Percentiles rank a stretch among this genome's conserved stretches.
These are phyloP conservation scores for Orchestes rusci DNA, from an alignment of 2,888 invertebrate genomes.

Conservation along the genomic window DNA sequence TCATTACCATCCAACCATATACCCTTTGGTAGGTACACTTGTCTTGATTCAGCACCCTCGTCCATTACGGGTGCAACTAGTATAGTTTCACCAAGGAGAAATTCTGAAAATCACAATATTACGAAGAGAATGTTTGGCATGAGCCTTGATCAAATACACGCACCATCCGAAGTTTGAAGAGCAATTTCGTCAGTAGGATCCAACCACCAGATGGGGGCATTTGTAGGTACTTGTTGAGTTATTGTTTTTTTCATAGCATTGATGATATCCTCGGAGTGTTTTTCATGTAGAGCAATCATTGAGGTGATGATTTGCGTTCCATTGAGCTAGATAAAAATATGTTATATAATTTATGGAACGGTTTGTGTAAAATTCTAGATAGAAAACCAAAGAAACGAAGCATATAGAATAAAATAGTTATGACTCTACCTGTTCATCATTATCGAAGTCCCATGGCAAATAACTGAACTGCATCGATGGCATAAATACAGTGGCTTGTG, in stretches of 20 bases:
- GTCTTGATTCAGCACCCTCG: conserved; percentile 53
- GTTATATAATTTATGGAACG: not conserved
- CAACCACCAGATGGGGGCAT: conserved; percentile 81
- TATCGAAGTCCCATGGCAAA: conserved; percentile 64
- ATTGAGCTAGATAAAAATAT: conserved; percentile 35
- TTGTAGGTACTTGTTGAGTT: conserved; percentile 60
- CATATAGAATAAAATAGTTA: not conserved
- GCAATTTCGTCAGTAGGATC: conserved; percentile 61
- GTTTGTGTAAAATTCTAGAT: not conserved
- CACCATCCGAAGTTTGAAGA: conserved; percentile 53
- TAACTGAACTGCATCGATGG: conserved; percentile 74
- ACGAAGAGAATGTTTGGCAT: not conserved
- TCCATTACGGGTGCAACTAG: conserved; percentile 71
- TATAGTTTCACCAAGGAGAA: conserved; percentile 67
- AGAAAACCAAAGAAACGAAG: not conserved
- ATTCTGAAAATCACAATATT: conserved; percentile 51
- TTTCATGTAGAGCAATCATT: conserved; percentile 59
- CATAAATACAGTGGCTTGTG: conserved; percentile 69
- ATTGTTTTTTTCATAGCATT: conserved; percentile 55
- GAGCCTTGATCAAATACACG: too few relatives aligned
- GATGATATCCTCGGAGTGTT: conserved; percentile 55
- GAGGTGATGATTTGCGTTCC: conserved; percentile 56
- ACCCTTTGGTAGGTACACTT: conserved; percentile 71
- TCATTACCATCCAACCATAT: conserved; percentile 62
- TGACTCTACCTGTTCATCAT: conserved; percentile 39